Base-by-base conservation (phyloP, 1,140 invertebrate genomes). In the Drosophila sproati region DNA sequence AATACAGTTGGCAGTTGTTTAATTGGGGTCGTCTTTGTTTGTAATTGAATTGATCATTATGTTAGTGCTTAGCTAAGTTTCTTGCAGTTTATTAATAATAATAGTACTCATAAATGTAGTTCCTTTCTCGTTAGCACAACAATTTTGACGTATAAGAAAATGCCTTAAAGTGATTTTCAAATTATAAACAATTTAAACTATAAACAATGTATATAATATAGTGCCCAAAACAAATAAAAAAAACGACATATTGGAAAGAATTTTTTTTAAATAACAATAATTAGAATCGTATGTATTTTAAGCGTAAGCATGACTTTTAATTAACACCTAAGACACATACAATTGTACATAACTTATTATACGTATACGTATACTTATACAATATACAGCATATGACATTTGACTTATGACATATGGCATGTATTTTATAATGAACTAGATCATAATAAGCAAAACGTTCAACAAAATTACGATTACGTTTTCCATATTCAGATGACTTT, bases 401-500 rank as follows among this genome's bases (percentile, higher is more conserved):
- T 20, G 20, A 61, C 35, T 76, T 31, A 56, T 61, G 52, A 61
- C 35, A 78, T 31, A 56, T 61, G 52, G 55, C 41, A 57, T 70
- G 67, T 73, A 69, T 74, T 87, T 78, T 81, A 78, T 75, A 82
- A 73, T 39, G 31, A 73, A 66, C 45, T 68, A 74, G 79, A 81
- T 28, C 8, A 39, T 86, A 80, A 88, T 68, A 60, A 64, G 51
- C 51, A 51, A 55, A 47, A 54, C 12, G 66, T 80, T 82, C 87
- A 87, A 77, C 80, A 88, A 82, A 82, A 88, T 87, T 87, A 87
- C 78, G 87, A 52, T 68, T 87, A 87, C 83, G 85, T 87, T 87
- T 87, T 87, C 80, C 83, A 87, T 57, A 77, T 87, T 87, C 83
- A 87, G 83, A 87, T 87, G 83, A 87, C 85, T 88, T 87, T 87